Evolutionary conservation across 1,140 invertebrate genomes (phyloP), one percentile per base, ranked within the genome.

Genomic region (Octopus bimaculoides): DNA sequence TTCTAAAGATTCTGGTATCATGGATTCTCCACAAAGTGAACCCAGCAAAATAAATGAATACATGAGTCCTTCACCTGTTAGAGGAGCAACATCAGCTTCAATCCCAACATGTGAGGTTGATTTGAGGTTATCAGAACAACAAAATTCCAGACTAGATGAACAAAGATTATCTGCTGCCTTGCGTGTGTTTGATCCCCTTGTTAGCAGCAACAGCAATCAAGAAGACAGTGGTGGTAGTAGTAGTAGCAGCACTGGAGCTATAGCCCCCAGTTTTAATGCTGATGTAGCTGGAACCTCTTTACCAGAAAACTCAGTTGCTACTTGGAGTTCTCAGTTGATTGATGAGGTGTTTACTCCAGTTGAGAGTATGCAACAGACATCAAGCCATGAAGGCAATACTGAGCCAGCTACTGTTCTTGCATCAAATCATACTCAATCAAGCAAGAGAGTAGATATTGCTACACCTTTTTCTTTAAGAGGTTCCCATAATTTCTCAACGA

Each of bases 181-280:
- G 54, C 83, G 77, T 77, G 75, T 86, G 75, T 89, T 89, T 85
- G 88, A 89, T 81, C 88, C 89, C 1, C 82, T 88, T 41, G 17
- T 41, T 41, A 75, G 52, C 52, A 71, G 14, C 26, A 71, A 9
- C 9, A 17, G 9, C 8, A 71, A 14, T 71, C n/a, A 20, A 9
- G 74, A 52, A 7, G 52, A 53, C 26, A 52, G 74, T 75, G 26
- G 74, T 52, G 26, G 75, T 54, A 76, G 75, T 76, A 54, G 75
- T 76, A 76, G 75, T 76, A 76, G 75, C 9, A 54, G 75, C 9
- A 76, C 6, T 41, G 66, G 66, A 4, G 12, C 66, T 14, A 69
- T 69, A 20, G 66, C 12, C 12, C 66, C 12, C 12, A 69, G 66
- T 2, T 20, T 20, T 14, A 12, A 69, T 14, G 66, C 12, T 14